Evolutionary conservation across 2,888 invertebrate genomes (phyloP), one percentile per base, ranked within the genome.

Genomic region (Pandemis corylana): DNA sequence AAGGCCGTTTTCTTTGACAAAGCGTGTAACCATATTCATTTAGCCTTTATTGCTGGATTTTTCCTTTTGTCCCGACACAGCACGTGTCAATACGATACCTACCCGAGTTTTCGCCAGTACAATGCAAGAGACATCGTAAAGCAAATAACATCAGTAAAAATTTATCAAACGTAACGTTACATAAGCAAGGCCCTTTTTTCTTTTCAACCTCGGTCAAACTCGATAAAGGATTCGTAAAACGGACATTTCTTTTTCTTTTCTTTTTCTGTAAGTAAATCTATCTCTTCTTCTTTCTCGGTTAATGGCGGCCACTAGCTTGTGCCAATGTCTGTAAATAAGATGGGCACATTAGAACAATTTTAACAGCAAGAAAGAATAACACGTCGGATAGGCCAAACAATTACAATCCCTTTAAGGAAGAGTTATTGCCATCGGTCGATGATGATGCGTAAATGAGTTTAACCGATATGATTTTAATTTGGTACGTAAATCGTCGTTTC

Each of bases 151-250:
- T 63, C n/a, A 41, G 36, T 53, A 56, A 64, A 62, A 53, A 53
- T 12, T 62, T 41, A 62, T 36, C 62, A 49, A n/a, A 69, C 56
- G 44, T 10, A 20, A 63, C 70, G 63, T 53, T 62, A 62, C 49
- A 15, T 70, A 51, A 70, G 5, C 13, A 20, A 53, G 42, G 51
- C 62, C 63, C 41, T 70, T 62, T 62, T 68, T 64, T 70, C 63
- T 62, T 44, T 69, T 41, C 63, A 15, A 20, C n/a, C 61, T 46
- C 46, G 6, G 46, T 36, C 46, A 61, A 68, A 61, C 70, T 64
- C 13, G 41, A 69, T 42, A 70, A 53, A 53, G 61, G 51, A 63
- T 5, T 63, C 51, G 42, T 63, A 70, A 70, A 51, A 53, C 15
- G 42, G 62, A 2, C 41, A 53, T 53, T 70, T 53, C 13, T 51